Percentiles rank a stretch among this genome's conserved stretches.
phyloP scores from a whole-genome alignment of 1,140 invertebrate genomes.

The Tetramorium parvispinum region DNA sequence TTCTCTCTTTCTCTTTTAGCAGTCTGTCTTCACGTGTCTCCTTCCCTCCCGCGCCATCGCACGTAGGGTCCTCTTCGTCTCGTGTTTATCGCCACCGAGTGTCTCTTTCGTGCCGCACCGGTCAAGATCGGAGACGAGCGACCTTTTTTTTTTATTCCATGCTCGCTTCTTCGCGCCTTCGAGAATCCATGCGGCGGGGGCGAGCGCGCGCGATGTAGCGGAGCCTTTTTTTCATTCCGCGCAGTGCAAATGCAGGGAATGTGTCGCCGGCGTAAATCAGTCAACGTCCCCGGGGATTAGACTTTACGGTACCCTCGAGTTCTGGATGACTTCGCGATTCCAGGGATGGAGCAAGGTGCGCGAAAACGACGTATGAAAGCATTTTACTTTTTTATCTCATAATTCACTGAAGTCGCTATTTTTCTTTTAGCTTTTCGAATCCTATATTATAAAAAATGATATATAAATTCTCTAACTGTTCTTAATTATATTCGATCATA shows the following conservation, averaged over 20 bases:
- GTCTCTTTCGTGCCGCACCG: slow-evolving; percentile 35
- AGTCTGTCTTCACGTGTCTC: slow-evolving; percentile 3
- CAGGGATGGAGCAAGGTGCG: slow-evolving; percentile 65
- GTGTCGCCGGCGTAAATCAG: slow-evolving; percentile 81
- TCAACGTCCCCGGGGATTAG: slow-evolving; percentile 80
- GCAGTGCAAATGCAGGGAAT: slow-evolving; percentile 56
- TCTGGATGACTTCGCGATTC: slow-evolving; percentile 59
- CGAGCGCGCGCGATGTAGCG: slow-evolving; percentile 49
- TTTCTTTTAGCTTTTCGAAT: background rate
- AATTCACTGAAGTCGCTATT: background rate
- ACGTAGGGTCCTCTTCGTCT: background rate
- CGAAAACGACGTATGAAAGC: background rate
- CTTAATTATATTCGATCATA: background rate
- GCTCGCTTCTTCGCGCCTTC: slow-evolving; percentile 58
- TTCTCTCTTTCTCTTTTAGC: slow-evolving; percentile 37
- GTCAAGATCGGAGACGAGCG: slow-evolving; percentile 25
- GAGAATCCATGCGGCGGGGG: slow-evolving; percentile 44
- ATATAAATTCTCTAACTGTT: background rate
- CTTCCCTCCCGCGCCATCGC: slow-evolving; percentile 6
- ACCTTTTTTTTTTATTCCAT: slow-evolving; percentile 36
- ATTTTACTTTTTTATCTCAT: background rate
- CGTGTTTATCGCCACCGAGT: slow-evolving; percentile 24
- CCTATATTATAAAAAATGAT: background rate
- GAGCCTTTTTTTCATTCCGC: slow-evolving; percentile 61
- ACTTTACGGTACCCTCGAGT: slow-evolving; percentile 71